These are phyloP conservation scores for Eueides isabella DNA, from an alignment of 1,140 invertebrate species.

Conservation along the genomic window DNA sequence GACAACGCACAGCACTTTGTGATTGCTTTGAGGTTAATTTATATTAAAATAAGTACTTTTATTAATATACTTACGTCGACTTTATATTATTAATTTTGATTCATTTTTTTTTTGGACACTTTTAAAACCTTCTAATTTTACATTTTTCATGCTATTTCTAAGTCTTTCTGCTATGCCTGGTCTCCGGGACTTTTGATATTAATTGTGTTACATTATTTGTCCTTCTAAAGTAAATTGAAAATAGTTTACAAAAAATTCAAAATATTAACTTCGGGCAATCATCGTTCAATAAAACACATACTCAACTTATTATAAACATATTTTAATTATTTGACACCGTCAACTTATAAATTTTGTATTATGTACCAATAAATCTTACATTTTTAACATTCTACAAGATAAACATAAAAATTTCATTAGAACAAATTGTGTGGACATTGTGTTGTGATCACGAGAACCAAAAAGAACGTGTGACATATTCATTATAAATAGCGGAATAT, in stretches of 20 bases:
- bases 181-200: no score
- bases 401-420: slow-evolving; percentile 44
- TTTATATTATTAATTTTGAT: no score
- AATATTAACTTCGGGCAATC: neutral
- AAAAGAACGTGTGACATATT: slow-evolving; percentile 39
- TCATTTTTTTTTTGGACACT: no score
- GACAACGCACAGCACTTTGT: no score
- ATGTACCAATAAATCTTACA: slow-evolving; percentile 61
- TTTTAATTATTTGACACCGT: slow-evolving; percentile 78
- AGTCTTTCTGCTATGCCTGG: no score
- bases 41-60: no score
- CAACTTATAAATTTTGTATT: slow-evolving; percentile 70
- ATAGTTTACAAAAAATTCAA: neutral
- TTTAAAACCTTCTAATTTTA: no score
- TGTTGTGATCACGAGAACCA: slow-evolving; percentile 55
- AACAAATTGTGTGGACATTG: slow-evolving; percentile 40
- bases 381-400: slow-evolving; percentile 64
- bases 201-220: no score
- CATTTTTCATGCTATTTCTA: no score
- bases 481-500: slow-evolving; percentile 29
- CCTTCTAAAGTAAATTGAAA: neutral
- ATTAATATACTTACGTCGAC: no score
- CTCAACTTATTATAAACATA: slow-evolving; percentile 71
- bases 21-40: no score
- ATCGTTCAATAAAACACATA: slow-evolving; percentile 60